Base-by-base conservation (phyloP, 2,888 invertebrate species). In the Stenolophus ochropezus region DNA sequence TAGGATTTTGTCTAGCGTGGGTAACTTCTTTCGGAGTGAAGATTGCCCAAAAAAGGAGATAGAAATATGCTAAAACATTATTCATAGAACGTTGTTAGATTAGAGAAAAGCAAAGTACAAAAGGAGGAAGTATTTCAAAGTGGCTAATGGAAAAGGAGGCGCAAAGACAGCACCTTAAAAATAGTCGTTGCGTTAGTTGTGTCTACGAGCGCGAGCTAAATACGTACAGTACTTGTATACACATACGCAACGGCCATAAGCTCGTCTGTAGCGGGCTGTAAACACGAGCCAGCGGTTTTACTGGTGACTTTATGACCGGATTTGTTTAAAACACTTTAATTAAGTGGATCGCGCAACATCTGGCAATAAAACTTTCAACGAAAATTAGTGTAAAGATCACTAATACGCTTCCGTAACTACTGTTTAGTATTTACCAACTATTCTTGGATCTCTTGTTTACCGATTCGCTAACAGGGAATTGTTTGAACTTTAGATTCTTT, bases 301-400 rank as follows among this genome's bases (percentile, higher is more conserved):
- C 73, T 80, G 73, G 71, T 61, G 69, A 80, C 80, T 80, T 80
- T 80, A 80, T 61, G 73, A 71, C 71, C 71, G 80, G 71, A 80
- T 80, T 80, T 80, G 80, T 80, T 80, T 80, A 80, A 80, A 80
- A 80, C 80, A 73, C 80, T 80, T 80, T 80, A 80, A 80, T 80
- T 80, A 80, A 80, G 80, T 80, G 73, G 71, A 80, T 80, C 80
- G 51, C 73, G 53, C 80, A 80, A 80, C 80, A 80, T 80, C 71
- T 73, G 73, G 80, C 18, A 69, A 80, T 80, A 80, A 80, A 80
- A 80, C 80, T 71, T 80, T 80, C 80, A 80, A 80, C 71, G 80
- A 80, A 80, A 80, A 80, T 80, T 80, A 73, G 53, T 56, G 53
- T 53, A 51, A 47, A 53, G 53, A 75, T 53, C 75, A 53, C 73